Evolutionary conservation across 2,797 vertebrate species (phyloP).

Genomic region (Spinus pinus): DNA sequence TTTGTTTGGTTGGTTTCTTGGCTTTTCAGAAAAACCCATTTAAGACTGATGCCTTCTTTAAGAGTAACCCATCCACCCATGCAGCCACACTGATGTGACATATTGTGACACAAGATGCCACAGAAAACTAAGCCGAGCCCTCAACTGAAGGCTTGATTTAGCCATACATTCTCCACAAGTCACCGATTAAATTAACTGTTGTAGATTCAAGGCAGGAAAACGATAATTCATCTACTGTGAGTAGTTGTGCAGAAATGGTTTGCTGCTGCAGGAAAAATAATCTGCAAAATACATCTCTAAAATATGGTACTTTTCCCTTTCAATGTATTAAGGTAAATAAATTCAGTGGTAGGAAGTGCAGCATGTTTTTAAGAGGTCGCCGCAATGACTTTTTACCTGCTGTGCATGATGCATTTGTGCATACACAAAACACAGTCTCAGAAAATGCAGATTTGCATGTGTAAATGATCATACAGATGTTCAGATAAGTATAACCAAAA

Average conservation of each 20-base stretch:
- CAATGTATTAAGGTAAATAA: neutral
- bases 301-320: neutral
- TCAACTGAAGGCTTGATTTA: slow-evolving; percentile 49
- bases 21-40: neutral
- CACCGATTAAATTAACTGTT: slow-evolving; percentile 44
- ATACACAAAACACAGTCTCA: fast-evolving
- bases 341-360: neutral
- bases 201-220: slow-evolving; percentile 27
- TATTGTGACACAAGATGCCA: slow-evolving; percentile 55
- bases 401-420: neutral
- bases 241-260: neutral
- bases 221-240: neutral
- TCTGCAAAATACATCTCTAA: neutral
- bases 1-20: slow-evolving; percentile 3
- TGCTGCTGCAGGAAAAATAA: neutral
- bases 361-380: neutral
- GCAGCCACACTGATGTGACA: slow-evolving; percentile 42
- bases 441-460: neutral
- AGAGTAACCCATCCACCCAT: neutral
- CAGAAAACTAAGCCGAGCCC: slow-evolving; percentile 33
- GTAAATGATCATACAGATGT: neutral
- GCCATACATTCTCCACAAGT: slow-evolving; percentile 34
- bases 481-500: neutral
- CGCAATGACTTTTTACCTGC: neutral
- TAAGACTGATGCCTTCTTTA: slow-evolving; percentile 21